Conservation (phyloP, 2,888 invertebrate species). For the Sclerodermus sp. region DNA sequence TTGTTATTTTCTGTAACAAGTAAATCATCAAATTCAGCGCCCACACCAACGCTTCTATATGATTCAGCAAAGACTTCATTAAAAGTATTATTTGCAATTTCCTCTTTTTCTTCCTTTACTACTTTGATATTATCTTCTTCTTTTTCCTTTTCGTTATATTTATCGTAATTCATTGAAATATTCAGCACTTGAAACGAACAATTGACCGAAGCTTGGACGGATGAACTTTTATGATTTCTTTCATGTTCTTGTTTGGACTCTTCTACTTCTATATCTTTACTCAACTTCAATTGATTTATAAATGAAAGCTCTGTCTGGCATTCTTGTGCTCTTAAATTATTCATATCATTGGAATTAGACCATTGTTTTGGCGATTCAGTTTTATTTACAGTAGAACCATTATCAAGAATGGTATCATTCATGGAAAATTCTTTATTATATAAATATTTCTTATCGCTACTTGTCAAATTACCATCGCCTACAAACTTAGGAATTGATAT, state of each 20-base stretch:
- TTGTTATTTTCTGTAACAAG: conserved; percentile 3
- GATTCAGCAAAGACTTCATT: conserved; percentile 26
- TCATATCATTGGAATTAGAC: no score
- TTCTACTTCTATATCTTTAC: no score
- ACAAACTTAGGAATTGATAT: no score
- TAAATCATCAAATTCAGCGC: conserved; percentile 47
- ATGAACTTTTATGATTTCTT: conserved; percentile 14
- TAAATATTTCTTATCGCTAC: no score
- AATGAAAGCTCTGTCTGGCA: conserved; percentile 46
- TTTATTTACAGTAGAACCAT: no score
- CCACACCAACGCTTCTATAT: conserved; percentile 50
- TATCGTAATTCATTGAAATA: conserved; percentile 34
- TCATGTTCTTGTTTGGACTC: conserved; percentile 14
- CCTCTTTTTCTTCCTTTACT: conserved; percentile 1
- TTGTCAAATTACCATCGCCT: no score
- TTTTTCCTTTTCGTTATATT: conserved; percentile 11
- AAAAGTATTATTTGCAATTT: neutral
- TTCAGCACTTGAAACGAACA: conserved; percentile 34
- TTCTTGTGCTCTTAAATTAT: conserved; percentile 37
- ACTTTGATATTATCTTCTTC: conserved; percentile 1
- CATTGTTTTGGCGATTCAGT: no score
- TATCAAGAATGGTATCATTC: no score
- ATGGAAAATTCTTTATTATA: no score
- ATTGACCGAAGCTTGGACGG: conserved; percentile 38
- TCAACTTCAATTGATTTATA: conserved; percentile 25